These are phyloP conservation scores for Epinotia brunnichana DNA, from an alignment of 2,888 invertebrate genomes.

Conservation along the genomic window DNA sequence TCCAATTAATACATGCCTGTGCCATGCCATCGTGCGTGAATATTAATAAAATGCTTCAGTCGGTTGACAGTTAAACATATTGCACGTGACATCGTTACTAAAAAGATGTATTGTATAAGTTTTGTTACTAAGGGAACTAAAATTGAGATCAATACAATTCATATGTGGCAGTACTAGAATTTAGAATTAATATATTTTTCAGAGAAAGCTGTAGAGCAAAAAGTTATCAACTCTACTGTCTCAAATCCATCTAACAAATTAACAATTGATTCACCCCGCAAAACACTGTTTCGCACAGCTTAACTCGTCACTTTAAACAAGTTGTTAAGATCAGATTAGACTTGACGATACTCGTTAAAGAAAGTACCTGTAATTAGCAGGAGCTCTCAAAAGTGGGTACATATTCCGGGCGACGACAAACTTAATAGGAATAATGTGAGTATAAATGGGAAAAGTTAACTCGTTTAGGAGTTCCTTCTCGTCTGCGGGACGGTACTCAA, in stretches of 20 bases:
- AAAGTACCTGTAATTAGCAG: conserved; percentile 73
- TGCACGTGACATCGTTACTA: not conserved
- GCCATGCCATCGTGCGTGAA: not conserved
- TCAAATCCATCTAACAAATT: conserved; percentile 23
- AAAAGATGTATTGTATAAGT: not conserved
- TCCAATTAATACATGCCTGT: conserved; percentile 18
- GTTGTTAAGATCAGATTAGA: conserved; percentile 62
- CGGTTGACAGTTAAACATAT: not conserved
- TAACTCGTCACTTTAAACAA: conserved; percentile 54
- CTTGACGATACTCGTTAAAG: conserved; percentile 69
- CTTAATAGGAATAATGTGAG: conserved; percentile 78
- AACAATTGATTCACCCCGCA: conserved; percentile 30
- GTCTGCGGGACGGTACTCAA: conserved; percentile 58
- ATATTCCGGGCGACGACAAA: conserved; percentile 66
- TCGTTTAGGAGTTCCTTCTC: conserved; percentile 69
- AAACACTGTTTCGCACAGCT: conserved; percentile 27
- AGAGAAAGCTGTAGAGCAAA: not conserved
- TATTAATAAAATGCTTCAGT: conserved; percentile 1
- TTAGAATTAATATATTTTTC: no score
- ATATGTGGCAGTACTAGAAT: no score
- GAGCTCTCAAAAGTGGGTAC: conserved; percentile 68
- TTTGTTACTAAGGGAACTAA: not conserved
- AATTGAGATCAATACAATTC: no score
- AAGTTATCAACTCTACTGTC: not conserved
- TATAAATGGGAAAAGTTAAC: conserved; percentile 80